Evolutionary conservation across 2,888 invertebrate species (phyloP), one percentile per base, ranked within the genome.

Genomic region (Habroteleia sp.): DNA sequence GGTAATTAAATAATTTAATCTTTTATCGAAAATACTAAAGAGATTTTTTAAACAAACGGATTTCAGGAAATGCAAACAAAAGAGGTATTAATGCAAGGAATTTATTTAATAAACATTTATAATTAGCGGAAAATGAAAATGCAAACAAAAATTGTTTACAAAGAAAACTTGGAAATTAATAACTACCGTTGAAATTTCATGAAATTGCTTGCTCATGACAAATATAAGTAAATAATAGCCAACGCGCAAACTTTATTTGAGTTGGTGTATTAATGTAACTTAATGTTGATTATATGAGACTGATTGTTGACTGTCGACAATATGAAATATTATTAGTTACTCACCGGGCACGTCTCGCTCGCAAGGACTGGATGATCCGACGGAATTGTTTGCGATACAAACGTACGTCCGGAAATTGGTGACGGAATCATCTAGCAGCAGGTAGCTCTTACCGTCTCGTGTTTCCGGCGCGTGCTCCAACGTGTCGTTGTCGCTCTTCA

Each of bases 401-500:
- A 94, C 91, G 88, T 97, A 97, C 2, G 95, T 96, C 66, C 96
- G 91, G 80, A 91, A 90, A 81, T 92, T 92, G 81, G 92, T 92
- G 29, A 91, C 89, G 52, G 90, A 89, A 3, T 91, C 90, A 80
- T 93, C 92, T 73, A 94, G 89, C 20, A 91, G 89, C 73, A 96
- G 91, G 87, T 91, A 92, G 81, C 92, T 92, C 78, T 90, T 90
- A 39, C 91, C 87, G 54, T 90, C 89, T 63, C 90, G 90, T 33
- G 89, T 86, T 54, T 91, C 90, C 75, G 93, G 92, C 78, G 91
- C 89, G 79, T 92, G 92, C 1, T 92, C 91, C 4, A 93, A 89
- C 6, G 94, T 94, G 88, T 95, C 95, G 88, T 96, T 96, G 84
- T 94, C 94, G 81, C 93, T 94, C 89, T 95, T 95, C 74, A 96